These are phyloP conservation scores for Carcina quercana DNA, from an alignment of 2,888 invertebrate species.

Conservation along the genomic window DNA sequence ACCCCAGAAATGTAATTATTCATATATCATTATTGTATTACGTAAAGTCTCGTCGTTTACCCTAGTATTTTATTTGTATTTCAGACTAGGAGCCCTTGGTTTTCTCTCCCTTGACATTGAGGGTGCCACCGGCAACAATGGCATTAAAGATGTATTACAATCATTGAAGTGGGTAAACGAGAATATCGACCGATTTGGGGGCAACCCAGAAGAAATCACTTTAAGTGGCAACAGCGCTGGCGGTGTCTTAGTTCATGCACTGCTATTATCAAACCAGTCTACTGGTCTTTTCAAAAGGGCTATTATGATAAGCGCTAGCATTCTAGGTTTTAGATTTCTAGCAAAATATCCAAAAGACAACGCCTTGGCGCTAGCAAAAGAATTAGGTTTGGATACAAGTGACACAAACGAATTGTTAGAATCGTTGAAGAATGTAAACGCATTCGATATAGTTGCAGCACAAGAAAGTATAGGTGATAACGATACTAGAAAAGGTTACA, in stretches of 20 bases:
- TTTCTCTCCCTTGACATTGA: constrained; percentile 31
- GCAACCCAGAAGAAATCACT: constrained; percentile 28
- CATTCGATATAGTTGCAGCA: constrained; percentile 23
- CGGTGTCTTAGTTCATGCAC: constrained; percentile 29
- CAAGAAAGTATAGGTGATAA: constrained; percentile 18
- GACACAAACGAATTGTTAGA: constrained; percentile 15
- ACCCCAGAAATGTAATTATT: too few species aligned
- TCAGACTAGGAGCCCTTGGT: constrained; percentile 39
- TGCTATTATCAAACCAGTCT: constrained; percentile 30
- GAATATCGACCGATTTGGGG: constrained; percentile 34
- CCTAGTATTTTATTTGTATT: too few species aligned
- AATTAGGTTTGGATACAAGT: constrained; percentile 17
- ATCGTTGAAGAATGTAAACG: constrained; percentile 17
- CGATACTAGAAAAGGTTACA: constrained; percentile 17
- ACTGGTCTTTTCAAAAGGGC: constrained; percentile 25
- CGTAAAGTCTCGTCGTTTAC: too few species aligned
- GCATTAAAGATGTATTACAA: constrained; percentile 33
- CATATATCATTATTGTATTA: too few species aligned
- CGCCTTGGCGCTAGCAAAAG: constrained; percentile 18
- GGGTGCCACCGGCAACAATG: constrained; percentile 34
- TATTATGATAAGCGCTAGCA: constrained; percentile 26
- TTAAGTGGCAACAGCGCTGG: constrained; percentile 39
- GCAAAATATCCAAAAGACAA: constrained; percentile 18
- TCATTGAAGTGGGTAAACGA: constrained; percentile 33
- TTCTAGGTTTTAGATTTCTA: constrained; percentile 23